These are phyloP conservation scores for Nasonia oneida DNA, from an alignment of 2,888 invertebrate genomes.

Conservation along the genomic window DNA sequence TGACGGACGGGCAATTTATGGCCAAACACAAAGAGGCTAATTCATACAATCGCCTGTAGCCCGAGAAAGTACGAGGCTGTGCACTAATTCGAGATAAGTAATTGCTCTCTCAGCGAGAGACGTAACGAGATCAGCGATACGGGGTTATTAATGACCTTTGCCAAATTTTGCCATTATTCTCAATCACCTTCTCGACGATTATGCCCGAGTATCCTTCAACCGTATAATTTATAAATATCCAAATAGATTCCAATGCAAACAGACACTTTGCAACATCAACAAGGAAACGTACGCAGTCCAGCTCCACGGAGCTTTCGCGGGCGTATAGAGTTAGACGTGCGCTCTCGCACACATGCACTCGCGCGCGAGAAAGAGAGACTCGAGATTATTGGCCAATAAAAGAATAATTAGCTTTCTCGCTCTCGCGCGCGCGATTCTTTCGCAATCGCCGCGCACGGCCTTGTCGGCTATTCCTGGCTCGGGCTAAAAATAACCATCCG, in stretches of 20 bases:
- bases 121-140: neutral
- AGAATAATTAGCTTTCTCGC: constrained; percentile 65
- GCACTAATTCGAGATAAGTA: neutral
- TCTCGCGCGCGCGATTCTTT: constrained; percentile 70
- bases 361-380: neutral
- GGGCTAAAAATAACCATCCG: constrained; percentile 67
- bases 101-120: neutral
- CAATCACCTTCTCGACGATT: neutral
- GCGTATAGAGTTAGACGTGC: neutral
- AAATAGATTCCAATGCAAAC: too few species aligned
- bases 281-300: neutral
- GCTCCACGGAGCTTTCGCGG: neutral
- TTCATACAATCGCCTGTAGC: neutral
- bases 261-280: neutral
- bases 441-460: constrained; percentile 70
- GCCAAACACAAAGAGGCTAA: constrained; percentile 15
- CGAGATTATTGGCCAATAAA: constrained; percentile 54
- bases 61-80: neutral
- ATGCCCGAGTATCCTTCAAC: neutral
- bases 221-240: neutral
- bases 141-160: neutral
- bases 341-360: neutral
- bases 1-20: constrained; percentile 25
- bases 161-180: neutral
- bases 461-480: constrained; percentile 72